Evolutionary conservation across 1,140 invertebrate species (phyloP).

Genomic region (Akabosia matsudoensis): DNA sequence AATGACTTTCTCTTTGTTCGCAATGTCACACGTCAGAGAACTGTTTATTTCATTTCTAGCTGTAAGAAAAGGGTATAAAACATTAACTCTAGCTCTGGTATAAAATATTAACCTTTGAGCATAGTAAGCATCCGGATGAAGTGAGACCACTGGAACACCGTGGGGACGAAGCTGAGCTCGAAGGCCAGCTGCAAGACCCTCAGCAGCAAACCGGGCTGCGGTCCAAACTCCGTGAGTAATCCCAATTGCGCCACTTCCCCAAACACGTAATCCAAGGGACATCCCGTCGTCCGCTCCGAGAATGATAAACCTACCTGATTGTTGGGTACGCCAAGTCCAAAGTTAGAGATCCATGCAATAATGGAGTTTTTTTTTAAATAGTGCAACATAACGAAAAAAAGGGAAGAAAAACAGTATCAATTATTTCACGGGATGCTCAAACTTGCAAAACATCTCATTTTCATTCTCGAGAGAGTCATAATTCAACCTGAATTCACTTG

Average conservation of each 20-base stretch:
- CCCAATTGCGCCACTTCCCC: constrained; percentile 44
- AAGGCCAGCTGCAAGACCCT: constrained; percentile 63
- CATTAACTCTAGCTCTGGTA: not conserved
- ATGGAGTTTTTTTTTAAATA: not conserved
- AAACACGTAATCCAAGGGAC: constrained; percentile 42
- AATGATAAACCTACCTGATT: constrained; percentile 44
- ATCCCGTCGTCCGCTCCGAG: constrained; percentile 44
- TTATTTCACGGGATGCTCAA: not conserved
- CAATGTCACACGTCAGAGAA: constrained; percentile 41
- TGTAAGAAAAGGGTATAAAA: constrained; percentile 56
- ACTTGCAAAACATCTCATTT: not conserved
- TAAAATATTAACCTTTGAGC: constrained; percentile 54
- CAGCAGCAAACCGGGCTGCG: constrained; percentile 54
- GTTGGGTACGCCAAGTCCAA: no score
- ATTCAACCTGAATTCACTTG: no score
- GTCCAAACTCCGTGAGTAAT: constrained; percentile 44
- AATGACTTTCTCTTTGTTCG: constrained; percentile 27
- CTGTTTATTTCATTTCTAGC: constrained; percentile 58
- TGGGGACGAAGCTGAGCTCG: constrained; percentile 64
- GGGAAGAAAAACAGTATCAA: not conserved
- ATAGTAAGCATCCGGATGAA: constrained; percentile 67
- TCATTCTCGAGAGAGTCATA: no score
- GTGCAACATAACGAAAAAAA: not conserved
- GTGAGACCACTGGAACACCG: constrained; percentile 69
- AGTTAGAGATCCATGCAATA: not conserved